Evolutionary conservation across 2,888 invertebrate genomes (phyloP), one percentile per base, ranked within the genome.

Genomic region (Tridacna gigas): DNA sequence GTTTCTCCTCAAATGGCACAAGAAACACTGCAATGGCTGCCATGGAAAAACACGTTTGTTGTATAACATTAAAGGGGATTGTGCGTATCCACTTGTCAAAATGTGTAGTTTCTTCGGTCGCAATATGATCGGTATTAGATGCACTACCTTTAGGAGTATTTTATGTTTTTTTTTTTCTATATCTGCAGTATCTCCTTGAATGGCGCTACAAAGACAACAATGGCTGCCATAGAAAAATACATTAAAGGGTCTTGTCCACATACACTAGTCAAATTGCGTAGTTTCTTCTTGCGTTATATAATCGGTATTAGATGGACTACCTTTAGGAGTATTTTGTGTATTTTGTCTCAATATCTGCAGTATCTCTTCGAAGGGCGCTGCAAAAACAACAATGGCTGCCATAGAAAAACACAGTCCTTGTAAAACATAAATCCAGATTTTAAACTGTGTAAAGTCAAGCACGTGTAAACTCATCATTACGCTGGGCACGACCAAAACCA

Each of bases 401-500:
- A 90, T 89, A 9, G 89, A 28, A 37, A 91, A 86, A 48, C 86
- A 87, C 86, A 90, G 89, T 11, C 83, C 60, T 73, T 90, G 90
- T 48, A 89, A 73, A 28, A 82, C 78, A 65, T 86, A 86, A n/a
- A 90, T 85, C 89, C 90, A 91, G 11, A 81, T 73, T 51, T 82
- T 73, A 79, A 91, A 91, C 80, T 92, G 82, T 2, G 51, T 80
- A 37, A 88, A 88, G n/a, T 80, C 73, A 28, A 92, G 78, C 22
- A 90, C 89, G 61, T 89, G 84, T 61, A 91, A 67, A 67, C 85
- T 85, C 15, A 86, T 77, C 90, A 92, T 91, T n/a, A 86, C 82
- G 56, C 89, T 88, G 2, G 91, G 91, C 28, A 92, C 86, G 9
- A 91, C 28, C 26, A 86, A 71, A 26, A 90, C 87, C 73, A 91